A percentile compares a stretch with the other conserved stretches of the same genome.
These are phyloP conservation scores for Hippocampus guttulatus DNA, from an alignment of 2,113 vertebrate genomes.

Conservation along the genomic window DNA sequence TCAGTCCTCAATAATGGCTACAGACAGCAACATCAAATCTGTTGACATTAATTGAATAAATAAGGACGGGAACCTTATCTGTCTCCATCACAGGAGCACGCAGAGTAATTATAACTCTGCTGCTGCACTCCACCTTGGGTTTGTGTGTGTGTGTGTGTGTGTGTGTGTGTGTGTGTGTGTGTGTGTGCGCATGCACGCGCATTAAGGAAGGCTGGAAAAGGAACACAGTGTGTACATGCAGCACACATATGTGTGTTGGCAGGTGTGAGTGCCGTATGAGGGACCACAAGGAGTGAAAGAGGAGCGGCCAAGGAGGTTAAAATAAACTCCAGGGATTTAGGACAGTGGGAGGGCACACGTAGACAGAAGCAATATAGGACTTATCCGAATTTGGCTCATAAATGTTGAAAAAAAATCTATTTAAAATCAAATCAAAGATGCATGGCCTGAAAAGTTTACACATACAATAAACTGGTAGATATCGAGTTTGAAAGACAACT, in stretches of 20 bases:
- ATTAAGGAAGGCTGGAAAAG: conserved; percentile 25
- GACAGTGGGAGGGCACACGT: background rate
- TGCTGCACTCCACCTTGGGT: conserved; percentile 33
- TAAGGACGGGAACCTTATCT: conserved; percentile 56
- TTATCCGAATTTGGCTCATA: background rate
- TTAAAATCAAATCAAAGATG: background rate
- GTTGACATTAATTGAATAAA: conserved; percentile 30
- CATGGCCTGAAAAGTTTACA: background rate
- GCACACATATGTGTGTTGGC: conserved; percentile 21
- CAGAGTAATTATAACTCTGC: conserved; percentile 68
- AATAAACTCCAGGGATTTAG: conserved; percentile 25
- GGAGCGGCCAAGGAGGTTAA: conserved; percentile 31
- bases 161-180: conserved; percentile 13
- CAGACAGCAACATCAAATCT: conserved; percentile 6
- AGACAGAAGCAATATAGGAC: background rate
- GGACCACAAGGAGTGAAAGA: conserved; percentile 14
- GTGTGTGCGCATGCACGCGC: background rate
- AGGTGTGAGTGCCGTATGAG: conserved; percentile 20
- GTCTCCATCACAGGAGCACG: conserved; percentile 55
- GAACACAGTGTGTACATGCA: conserved; percentile 10
- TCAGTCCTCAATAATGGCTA: conserved; percentile 8
- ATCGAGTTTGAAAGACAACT: background rate
- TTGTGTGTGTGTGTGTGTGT: conserved; percentile 15
- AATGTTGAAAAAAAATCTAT: background rate
- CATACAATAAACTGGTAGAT: background rate